These are phyloP conservation scores for Phalera bucephala DNA, from an alignment of 2,888 invertebrate species.

Conservation along the genomic window DNA sequence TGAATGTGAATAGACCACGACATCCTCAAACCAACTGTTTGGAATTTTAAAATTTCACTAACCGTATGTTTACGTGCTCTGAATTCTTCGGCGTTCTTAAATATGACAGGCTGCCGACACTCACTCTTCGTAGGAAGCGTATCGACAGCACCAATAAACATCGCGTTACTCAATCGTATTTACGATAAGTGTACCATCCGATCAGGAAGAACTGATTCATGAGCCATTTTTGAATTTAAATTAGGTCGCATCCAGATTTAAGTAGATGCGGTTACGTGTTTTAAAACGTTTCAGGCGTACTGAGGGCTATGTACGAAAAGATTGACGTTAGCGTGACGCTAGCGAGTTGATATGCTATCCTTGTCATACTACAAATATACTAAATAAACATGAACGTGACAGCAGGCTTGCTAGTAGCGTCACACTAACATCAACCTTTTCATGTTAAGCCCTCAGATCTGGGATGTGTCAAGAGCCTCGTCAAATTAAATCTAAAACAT, in stretches of 20 bases:
- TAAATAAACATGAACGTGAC: no score
- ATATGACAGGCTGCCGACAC: conserved; percentile 33
- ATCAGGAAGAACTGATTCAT: conserved; percentile 60
- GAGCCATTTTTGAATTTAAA: conserved; percentile 55
- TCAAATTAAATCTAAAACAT: conserved; percentile 30
- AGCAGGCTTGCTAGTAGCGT: no score
- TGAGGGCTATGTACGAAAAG: no score
- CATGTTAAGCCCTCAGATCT: conserved; percentile 17
- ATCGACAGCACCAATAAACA: conserved; percentile 64
- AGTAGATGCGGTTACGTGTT: conserved; percentile 44
- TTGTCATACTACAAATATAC: no score
- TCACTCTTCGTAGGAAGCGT: conserved; percentile 41
- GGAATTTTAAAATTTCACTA: conserved; percentile 65
- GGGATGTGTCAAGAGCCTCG: conserved; percentile 13
- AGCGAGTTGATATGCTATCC: no score
- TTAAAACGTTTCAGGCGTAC: conserved; percentile 26
- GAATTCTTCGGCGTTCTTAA: conserved; percentile 41
- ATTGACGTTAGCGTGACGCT: no score
- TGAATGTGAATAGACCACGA: conserved; percentile 55
- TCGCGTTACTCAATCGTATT: conserved; percentile 49
- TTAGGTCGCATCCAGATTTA: conserved; percentile 55
- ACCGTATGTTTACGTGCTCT: conserved; percentile 50
- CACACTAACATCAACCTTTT: no score
- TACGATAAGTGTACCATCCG: conserved; percentile 50
- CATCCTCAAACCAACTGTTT: conserved; percentile 48